A percentile compares a stretch with the other conserved stretches of the same genome.
Evolutionary conservation across 23 tunicate species (phyloP).

Genomic region (Corella eumyota): DNA sequence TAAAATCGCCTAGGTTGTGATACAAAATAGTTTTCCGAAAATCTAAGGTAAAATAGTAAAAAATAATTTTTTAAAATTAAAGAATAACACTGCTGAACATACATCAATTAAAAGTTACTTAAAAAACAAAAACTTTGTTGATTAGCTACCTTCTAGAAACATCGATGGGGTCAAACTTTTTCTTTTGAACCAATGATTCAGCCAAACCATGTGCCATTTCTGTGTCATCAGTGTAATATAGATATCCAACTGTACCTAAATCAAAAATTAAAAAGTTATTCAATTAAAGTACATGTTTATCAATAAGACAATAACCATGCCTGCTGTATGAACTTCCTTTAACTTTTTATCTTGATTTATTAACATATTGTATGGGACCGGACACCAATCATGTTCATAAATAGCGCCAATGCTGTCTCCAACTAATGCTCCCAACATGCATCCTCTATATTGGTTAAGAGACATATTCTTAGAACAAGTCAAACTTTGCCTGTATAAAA

Average conservation of each 20-base stretch:
- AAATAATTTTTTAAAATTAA: too few relatives aligned
- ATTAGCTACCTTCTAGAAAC: slow-evolving; percentile 23
- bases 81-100: too few relatives aligned
- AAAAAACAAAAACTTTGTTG: background rate
- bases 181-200: slow-evolving; percentile 19
- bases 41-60: slow-evolving; percentile 11
- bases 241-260: slow-evolving; percentile 1
- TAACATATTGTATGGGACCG: slow-evolving; percentile 4
- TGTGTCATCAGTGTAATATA: slow-evolving; percentile 62
- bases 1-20: slow-evolving; percentile 8
- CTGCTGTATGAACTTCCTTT: background rate
- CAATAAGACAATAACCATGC: too few relatives aligned
- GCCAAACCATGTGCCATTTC: slow-evolving; percentile 62
- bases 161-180: slow-evolving; percentile 15
- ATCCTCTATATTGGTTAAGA: too few relatives aligned
- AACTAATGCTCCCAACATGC: slow-evolving; percentile 44
- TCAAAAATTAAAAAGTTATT: background rate
- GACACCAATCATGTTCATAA: slow-evolving; percentile 36
- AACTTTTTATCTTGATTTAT: slow-evolving; percentile 9
- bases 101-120: too few relatives aligned
- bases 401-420: slow-evolving; percentile 69
- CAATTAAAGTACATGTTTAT: background rate
- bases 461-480: too few relatives aligned
- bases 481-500: too few relatives aligned
- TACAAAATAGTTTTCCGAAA: slow-evolving; percentile 30